These are phyloP conservation scores for Atrichornis clamosus DNA, from an alignment of 2,113 vertebrate genomes.

Conservation along the genomic window DNA sequence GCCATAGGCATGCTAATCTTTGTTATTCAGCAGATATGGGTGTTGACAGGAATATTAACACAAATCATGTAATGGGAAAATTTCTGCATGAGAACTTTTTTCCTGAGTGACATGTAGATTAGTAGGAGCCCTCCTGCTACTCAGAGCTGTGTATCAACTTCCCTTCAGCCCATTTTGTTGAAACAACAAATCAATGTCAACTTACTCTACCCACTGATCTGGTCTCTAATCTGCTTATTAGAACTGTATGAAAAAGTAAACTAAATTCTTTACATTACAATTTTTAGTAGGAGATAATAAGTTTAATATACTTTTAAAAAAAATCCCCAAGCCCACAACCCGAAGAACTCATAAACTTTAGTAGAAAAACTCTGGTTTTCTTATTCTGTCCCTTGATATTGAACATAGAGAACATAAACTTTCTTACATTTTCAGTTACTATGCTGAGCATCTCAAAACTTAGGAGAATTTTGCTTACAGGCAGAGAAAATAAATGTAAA, in stretches of 20 bases:
- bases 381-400: background rate
- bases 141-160: background rate
- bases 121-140: background rate
- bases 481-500: background rate
- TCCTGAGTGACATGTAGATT: background rate
- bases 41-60: background rate
- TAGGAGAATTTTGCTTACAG: background rate
- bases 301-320: background rate
- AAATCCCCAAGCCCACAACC: accelerated
- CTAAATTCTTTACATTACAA: background rate
- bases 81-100: background rate
- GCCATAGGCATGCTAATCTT: background rate
- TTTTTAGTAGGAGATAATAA: background rate
- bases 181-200: background rate
- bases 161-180: background rate
- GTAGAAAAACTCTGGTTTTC: background rate
- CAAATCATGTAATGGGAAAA: background rate
- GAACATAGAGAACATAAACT: background rate
- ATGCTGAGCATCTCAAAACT: background rate
- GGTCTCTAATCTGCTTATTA: background rate
- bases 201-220: background rate
- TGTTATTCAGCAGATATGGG: background rate
- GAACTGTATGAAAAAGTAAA: background rate
- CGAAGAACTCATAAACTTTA: background rate
- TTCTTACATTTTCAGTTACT: background rate